Evolutionary conservation across 2,888 invertebrate genomes (phyloP), one percentile per base, ranked within the genome.

Genomic region (Eledone cirrhosa): DNA sequence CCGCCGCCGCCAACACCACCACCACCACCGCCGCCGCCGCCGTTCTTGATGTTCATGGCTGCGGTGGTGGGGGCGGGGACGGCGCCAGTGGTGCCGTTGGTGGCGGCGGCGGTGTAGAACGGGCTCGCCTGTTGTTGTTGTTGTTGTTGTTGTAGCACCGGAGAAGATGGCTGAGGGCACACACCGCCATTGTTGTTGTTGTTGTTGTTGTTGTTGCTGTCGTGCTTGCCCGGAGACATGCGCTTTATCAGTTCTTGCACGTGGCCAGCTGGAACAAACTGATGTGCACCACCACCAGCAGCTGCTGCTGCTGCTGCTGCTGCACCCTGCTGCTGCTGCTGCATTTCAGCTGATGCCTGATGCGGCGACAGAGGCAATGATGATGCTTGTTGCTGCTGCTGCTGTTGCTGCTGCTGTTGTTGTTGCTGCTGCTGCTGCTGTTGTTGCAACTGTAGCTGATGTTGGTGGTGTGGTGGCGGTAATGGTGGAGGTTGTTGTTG

Each of bases 181-280:
- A 8, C 4, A 41, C 33, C 24, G 75, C 22, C 41, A 74, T 74
- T 24, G 77, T 22, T 69, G 59, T 5, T 77, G 80, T 29, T 77
- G 77, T 8, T 78, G 75, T 11, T 78, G 76, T 5, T 80, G 80
- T 53, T 80, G 81, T 33, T 77, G 78, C 11, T 69, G 67, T 31
- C 33, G 77, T 24, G 48, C 31, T 78, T 69, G 72, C 85, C 94
- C 16, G 95, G 95, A 27, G 95, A 94, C 93, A 95, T 95, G 80
- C 95, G 92, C 86, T 95, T 94, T 85, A 95, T 93, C 91, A 94
- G 92, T 88, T 94, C 94, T 86, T 94, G 94, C 90, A 94, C 85
- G 53, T 82, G 76, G 95, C 93, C 88, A 82, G 77, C 87, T 78
- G 80, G 87, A n/a, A 82, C 80, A 27, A 78, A 77, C n/a, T 79